Percentiles rank a stretch among this genome's conserved stretches.
These are phyloP conservation scores for Oceanodroma leucorhoa DNA, from an alignment of 2,797 vertebrate genomes.

Conservation along the genomic window DNA sequence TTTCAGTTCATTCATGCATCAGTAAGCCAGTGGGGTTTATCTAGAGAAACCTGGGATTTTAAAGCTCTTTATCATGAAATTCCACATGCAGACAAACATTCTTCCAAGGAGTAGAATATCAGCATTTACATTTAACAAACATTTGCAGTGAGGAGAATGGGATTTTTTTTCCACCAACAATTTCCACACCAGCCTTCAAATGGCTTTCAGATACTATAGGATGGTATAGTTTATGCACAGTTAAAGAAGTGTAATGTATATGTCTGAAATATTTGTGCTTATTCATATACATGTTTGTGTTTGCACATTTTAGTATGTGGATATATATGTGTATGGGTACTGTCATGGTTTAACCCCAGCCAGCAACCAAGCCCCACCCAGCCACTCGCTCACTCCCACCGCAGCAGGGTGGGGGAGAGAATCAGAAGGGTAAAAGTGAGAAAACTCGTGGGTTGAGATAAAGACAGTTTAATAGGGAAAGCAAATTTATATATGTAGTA, in stretches of 20 bases:
- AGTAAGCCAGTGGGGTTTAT: slow-evolving; percentile 83
- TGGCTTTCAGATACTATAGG: background rate
- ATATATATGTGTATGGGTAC: rapidly evolving
- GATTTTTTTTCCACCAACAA: slow-evolving; percentile 22
- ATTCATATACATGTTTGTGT: background rate
- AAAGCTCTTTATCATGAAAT: slow-evolving; percentile 86
- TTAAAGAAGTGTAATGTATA: background rate
- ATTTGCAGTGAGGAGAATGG: slow-evolving; percentile 60
- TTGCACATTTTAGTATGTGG: background rate
- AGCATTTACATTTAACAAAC: slow-evolving; percentile 77
- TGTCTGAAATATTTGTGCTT: background rate
- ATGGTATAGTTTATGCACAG: background rate
- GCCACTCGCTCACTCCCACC: no score
- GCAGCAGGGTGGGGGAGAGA: no score
- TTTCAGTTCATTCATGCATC: slow-evolving; percentile 82
- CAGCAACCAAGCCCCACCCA: no score
- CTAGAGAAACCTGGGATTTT: slow-evolving; percentile 79
- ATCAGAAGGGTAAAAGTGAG: no score
- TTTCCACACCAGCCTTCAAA: slow-evolving; percentile 56
- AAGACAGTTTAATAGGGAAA: no score
- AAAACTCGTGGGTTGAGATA: no score
- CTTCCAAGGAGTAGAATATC: slow-evolving; percentile 65
- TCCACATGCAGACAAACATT: slow-evolving; percentile 80
- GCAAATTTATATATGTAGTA: background rate
- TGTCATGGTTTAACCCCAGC: no score